A percentile compares a stretch with the other conserved stretches of the same genome.
These are phyloP conservation scores for Galaxea fascicularis DNA, from an alignment of 92 coral and sea anemone species.

Conservation along the genomic window DNA sequence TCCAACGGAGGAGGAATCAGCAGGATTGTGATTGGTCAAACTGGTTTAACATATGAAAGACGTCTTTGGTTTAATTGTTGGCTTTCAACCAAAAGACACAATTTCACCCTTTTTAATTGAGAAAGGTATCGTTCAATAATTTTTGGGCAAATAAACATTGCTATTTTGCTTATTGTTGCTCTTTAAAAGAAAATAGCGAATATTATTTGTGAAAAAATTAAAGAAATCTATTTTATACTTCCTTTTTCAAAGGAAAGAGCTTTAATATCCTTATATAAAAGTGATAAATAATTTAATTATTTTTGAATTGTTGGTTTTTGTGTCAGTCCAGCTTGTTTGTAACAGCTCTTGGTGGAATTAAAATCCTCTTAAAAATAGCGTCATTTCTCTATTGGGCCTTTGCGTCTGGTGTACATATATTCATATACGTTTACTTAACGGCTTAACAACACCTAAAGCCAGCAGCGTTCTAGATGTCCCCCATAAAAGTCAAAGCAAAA, in stretches of 20 bases:
- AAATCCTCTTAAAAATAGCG: conserved; percentile 8
- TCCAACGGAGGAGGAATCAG: too few species aligned
- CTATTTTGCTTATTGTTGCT: not conserved
- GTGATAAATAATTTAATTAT: conserved; percentile 26
- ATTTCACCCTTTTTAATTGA: not conserved
- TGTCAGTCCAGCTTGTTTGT: conserved; percentile 25
- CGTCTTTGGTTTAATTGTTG: not conserved
- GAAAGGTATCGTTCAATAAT: not conserved
- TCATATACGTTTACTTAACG: not conserved
- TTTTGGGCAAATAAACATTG: not conserved
- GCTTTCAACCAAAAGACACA: not conserved
- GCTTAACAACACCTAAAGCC: not conserved
- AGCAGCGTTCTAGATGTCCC: not conserved
- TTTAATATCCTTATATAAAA: not conserved
- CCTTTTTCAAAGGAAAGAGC: not conserved
- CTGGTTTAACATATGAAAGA: conserved; percentile 8
- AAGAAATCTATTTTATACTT: not conserved
- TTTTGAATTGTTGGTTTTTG: conserved; percentile 19
- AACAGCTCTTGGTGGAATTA: conserved; percentile 35
- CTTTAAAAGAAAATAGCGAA: not conserved
- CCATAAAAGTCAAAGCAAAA: not conserved
- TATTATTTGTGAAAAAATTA: conserved; percentile 5
- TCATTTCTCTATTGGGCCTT: conserved; percentile 30
- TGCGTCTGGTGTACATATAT: not conserved
- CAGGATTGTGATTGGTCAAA: not conserved